phyloP scores from a whole-genome alignment of 2,888 invertebrate genomes.

The Tyria jacobaeae region DNA sequence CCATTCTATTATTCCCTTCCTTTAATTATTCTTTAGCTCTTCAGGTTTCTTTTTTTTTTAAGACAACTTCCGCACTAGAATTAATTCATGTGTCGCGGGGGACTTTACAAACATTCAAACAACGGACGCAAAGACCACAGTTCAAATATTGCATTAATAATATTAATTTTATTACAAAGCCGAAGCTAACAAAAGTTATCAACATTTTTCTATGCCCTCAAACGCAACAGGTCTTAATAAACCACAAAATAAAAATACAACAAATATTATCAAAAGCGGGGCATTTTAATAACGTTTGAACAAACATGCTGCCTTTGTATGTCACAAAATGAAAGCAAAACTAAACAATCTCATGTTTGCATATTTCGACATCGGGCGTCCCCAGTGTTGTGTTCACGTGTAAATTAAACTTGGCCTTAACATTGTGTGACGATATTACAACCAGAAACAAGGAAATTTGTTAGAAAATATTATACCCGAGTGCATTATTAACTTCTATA shows the following conservation, averaged over 20 bases:
- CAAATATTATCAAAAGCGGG: conserved; percentile 34
- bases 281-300: conserved; percentile 38
- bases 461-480: too few relatives aligned
- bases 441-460: neutral
- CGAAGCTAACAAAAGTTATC: neutral
- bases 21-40: too few relatives aligned
- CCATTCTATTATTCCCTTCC: too few relatives aligned
- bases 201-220: neutral
- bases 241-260: conserved; percentile 22
- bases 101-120: too few relatives aligned
- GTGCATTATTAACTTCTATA: too few relatives aligned
- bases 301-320: conserved; percentile 26
- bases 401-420: conserved; percentile 26
- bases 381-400: conserved; percentile 18
- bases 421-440: neutral
- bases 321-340: conserved; percentile 33
- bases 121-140: too few relatives aligned
- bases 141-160: too few relatives aligned
- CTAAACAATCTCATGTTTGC: conserved; percentile 35
- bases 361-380: conserved; percentile 26
- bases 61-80: too few relatives aligned
- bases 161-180: neutral
- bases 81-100: too few relatives aligned
- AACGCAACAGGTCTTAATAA: neutral
- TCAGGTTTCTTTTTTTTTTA: too few relatives aligned